Conservation (phyloP, 2,797 vertebrate species). For the Chloroceryle amazona region DNA sequence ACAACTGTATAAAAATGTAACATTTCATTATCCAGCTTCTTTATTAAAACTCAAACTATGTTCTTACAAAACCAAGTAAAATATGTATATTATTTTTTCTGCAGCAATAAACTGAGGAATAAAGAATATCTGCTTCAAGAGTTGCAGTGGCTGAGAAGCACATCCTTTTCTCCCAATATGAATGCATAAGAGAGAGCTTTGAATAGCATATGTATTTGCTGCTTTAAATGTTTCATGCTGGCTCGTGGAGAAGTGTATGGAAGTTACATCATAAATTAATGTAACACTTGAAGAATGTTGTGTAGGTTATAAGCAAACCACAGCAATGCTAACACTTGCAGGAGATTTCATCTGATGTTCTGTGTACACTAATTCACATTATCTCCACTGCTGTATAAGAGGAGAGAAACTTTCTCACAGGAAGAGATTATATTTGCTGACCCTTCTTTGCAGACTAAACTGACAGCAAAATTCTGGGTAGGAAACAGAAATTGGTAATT, state of each 20-base stretch:
- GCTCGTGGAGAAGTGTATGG: not conserved
- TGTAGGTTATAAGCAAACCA: not conserved
- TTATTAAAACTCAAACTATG: not conserved
- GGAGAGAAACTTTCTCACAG: not conserved
- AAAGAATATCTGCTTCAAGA: not conserved
- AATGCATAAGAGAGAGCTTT: not conserved
- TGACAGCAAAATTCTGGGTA: not conserved
- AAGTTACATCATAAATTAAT: not conserved
- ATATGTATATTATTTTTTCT: not conserved
- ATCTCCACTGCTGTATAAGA: not conserved
- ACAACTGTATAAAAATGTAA: not conserved
- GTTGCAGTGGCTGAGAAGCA: not conserved
- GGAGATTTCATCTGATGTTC: not conserved
- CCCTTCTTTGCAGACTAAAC: not conserved
- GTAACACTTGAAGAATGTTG: not conserved
- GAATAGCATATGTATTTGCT: not conserved
- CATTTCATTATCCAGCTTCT: not conserved
- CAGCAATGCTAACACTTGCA: not conserved
- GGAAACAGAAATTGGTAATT: not conserved
- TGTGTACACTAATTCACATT: not conserved
- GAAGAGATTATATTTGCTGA: not conserved
- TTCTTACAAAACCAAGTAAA: not conserved
- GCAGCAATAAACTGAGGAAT: not conserved
- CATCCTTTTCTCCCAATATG: not conserved
- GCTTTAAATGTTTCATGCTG: not conserved